Percentiles rank a stretch among this genome's conserved stretches.
These are phyloP conservation scores for Sinocyclocheilus grahami DNA, from an alignment of 2,113 vertebrate species.

Conservation along the genomic window DNA sequence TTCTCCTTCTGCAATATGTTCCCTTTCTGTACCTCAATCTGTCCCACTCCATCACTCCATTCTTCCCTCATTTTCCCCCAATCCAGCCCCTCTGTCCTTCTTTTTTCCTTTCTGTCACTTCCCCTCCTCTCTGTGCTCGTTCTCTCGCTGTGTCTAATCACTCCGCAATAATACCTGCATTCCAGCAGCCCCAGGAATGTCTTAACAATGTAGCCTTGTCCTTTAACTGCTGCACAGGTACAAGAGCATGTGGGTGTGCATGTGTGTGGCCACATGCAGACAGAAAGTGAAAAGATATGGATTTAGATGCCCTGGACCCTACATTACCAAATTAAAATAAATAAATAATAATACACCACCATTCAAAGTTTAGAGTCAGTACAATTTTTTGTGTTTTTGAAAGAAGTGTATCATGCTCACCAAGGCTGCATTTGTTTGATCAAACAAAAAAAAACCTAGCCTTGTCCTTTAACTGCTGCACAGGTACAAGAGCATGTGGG, in stretches of 20 bases:
- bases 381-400: background rate
- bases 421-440: background rate
- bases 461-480: conserved; percentile 62
- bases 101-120: conserved; percentile 25
- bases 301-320: conserved; percentile 37
- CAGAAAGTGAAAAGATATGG: background rate
- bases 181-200: conserved; percentile 76
- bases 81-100: conserved; percentile 37
- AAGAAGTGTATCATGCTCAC: no score
- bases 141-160: conserved; percentile 65
- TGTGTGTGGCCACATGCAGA: conserved; percentile 27
- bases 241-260: conserved; percentile 53
- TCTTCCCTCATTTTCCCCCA: conserved; percentile 55
- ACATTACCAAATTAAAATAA: background rate
- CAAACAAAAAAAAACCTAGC: conserved; percentile 43
- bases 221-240: conserved; percentile 49
- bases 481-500: conserved; percentile 57
- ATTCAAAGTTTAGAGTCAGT: background rate
- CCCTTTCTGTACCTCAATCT: conserved; percentile 49
- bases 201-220: conserved; percentile 77
- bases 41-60: conserved; percentile 49
- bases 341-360: conserved; percentile 6
- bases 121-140: background rate
- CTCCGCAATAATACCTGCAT: conserved; percentile 77
- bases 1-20: conserved; percentile 39